Conservation (phyloP, 2,888 invertebrate genomes). For the Apamea monoglypha region DNA sequence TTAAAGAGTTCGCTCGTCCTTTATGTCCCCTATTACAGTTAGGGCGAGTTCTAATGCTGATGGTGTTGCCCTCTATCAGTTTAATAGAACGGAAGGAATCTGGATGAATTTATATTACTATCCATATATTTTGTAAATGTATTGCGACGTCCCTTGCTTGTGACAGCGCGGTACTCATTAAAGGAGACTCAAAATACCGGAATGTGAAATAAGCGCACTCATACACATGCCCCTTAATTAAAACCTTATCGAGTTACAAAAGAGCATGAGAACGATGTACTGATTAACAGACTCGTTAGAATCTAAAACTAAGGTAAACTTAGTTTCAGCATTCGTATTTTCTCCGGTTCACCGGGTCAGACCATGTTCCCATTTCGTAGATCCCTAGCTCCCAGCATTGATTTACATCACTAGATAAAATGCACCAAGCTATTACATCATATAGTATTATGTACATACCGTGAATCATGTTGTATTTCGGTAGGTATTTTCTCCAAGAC, state of each 20-base stretch:
- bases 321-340: conserved; percentile 10
- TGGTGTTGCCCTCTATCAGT: conserved; percentile 54
- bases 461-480: conserved; percentile 10
- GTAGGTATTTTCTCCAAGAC: conserved; percentile 9
- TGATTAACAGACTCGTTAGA: not conserved
- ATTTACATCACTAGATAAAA: conserved; percentile 9
- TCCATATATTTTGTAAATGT: conserved; percentile 57
- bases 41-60: conserved; percentile 47
- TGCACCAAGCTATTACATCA: not conserved
- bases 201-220: conserved; percentile 21
- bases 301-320: conserved; percentile 14
- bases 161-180: conserved; percentile 18
- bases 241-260: conserved; percentile 25
- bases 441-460: not conserved
- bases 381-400: not conserved
- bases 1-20: conserved; percentile 25
- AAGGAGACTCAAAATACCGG: conserved; percentile 21
- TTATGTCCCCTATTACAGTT: conserved; percentile 49
- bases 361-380: not conserved
- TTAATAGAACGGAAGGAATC: conserved; percentile 61
- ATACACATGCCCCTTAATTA: conserved; percentile 22
- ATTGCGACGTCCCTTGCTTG: conserved; percentile 29
- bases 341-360: not conserved
- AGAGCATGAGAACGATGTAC: not conserved
- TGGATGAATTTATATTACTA: conserved; percentile 58